phyloP scores from a whole-genome alignment of 2,797 vertebrate species.

The Channa striata region DNA sequence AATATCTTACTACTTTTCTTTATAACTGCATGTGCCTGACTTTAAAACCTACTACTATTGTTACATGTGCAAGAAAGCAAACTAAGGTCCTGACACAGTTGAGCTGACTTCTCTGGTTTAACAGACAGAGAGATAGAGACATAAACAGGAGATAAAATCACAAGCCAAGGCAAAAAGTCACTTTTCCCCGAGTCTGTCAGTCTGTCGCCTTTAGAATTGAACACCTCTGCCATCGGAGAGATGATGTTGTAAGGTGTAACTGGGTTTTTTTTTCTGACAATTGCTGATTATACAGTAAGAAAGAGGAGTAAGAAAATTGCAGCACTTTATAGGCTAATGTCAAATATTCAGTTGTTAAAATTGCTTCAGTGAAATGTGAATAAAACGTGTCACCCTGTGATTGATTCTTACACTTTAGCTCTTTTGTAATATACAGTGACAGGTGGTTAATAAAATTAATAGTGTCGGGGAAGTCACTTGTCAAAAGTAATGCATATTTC shows the following conservation, averaged over 20 bases:
- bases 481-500: too few relatives aligned
- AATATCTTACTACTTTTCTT: not conserved
- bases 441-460: too few relatives aligned
- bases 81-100: not conserved
- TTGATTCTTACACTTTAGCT: too few relatives aligned
- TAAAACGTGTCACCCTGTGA: too few relatives aligned
- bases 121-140: not conserved
- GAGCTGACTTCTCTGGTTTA: not conserved
- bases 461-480: too few relatives aligned
- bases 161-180: not conserved
- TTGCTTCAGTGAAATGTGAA: too few relatives aligned
- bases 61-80: conserved; percentile 3
- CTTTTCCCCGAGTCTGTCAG: not conserved
- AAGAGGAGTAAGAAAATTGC: not conserved
- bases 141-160: conserved; percentile 19
- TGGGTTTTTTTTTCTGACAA: not conserved
- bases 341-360: too few relatives aligned
- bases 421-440: too few relatives aligned
- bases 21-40: not conserved
- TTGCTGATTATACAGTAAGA: not conserved
- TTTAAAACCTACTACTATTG: conserved; percentile 3
- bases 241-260: not conserved
- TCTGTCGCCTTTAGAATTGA: too few relatives aligned
- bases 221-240: not conserved
- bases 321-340: too few relatives aligned